These are phyloP conservation scores for Miniopterus natalensis DNA, from an alignment of 2,113 vertebrate species.

Conservation along the genomic window DNA sequence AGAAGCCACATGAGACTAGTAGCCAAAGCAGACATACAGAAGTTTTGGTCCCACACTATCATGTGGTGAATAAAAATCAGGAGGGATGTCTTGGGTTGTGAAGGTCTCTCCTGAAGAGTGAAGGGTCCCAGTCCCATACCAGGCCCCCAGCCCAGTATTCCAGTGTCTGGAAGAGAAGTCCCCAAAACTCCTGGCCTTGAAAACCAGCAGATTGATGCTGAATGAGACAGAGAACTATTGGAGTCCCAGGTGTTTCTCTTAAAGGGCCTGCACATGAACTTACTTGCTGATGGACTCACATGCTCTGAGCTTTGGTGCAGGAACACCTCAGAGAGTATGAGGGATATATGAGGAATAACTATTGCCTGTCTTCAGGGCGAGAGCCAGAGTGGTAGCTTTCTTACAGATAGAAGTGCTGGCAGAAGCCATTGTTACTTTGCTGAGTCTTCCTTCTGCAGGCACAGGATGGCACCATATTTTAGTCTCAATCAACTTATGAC, in stretches of 20 bases:
- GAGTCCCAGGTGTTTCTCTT: neutral
- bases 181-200: neutral
- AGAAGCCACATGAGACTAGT: neutral
- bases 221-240: neutral
- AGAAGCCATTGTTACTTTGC: neutral
- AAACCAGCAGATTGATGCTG: neutral
- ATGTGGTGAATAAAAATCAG: neutral
- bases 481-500: neutral
- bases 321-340: neutral
- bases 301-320: neutral
- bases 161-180: neutral
- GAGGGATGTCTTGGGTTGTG: neutral
- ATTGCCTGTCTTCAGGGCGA: neutral
- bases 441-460: neutral
- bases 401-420: neutral
- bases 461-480: neutral
- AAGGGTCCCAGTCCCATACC: neutral
- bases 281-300: neutral
- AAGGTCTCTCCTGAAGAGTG: neutral
- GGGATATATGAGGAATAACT: neutral
- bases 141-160: neutral
- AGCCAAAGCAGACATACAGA: neutral
- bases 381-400: neutral
- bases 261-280: neutral
- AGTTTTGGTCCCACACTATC: neutral